phyloP scores from a whole-genome alignment of 2,888 invertebrate species.

The Merodon equestris region DNA sequence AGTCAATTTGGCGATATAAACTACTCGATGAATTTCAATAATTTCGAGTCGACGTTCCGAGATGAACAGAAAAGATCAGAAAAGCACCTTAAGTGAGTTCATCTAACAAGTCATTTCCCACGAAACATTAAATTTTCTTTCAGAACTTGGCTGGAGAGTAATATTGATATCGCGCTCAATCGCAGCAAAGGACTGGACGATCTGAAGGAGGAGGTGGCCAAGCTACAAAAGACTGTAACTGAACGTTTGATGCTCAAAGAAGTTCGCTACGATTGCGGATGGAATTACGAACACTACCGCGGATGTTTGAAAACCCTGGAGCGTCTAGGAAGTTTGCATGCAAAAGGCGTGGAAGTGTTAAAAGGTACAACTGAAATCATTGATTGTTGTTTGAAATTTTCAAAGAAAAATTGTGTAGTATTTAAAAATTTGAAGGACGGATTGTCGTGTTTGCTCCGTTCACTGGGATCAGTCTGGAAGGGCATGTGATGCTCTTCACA shows the following conservation, averaged over 20 bases:
- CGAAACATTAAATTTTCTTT: neutral
- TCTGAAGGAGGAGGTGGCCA: conserved; percentile 86
- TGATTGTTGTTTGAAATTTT: neutral
- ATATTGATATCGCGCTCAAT: conserved; percentile 84
- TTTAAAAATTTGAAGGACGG: conserved; percentile 81
- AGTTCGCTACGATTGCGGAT: conserved; percentile 89
- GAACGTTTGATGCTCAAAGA: conserved; percentile 81
- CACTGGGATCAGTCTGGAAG: conserved; percentile 94
- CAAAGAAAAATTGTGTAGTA: neutral
- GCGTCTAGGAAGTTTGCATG: conserved; percentile 87
- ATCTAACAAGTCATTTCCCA: too few relatives aligned
- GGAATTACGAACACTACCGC: conserved; percentile 93
- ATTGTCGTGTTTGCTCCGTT: conserved; percentile 92
- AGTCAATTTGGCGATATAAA: conserved; percentile 61
- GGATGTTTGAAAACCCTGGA: conserved; percentile 93
- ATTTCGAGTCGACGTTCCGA: conserved; percentile 69
- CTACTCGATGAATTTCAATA: conserved; percentile 57
- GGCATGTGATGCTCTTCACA: conserved; percentile 93
- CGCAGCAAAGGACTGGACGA: conserved; percentile 83
- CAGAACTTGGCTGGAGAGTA: conserved; percentile 87
- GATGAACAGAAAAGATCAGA: conserved; percentile 34
- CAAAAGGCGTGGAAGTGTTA: conserved; percentile 84
- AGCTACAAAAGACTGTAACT: conserved; percentile 75
- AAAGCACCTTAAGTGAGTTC: conserved; percentile 65
- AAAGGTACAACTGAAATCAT: conserved; percentile 78